phyloP scores from a whole-genome alignment of 1,140 invertebrate genomes.

The Camponotus pennsylvanicus region DNA sequence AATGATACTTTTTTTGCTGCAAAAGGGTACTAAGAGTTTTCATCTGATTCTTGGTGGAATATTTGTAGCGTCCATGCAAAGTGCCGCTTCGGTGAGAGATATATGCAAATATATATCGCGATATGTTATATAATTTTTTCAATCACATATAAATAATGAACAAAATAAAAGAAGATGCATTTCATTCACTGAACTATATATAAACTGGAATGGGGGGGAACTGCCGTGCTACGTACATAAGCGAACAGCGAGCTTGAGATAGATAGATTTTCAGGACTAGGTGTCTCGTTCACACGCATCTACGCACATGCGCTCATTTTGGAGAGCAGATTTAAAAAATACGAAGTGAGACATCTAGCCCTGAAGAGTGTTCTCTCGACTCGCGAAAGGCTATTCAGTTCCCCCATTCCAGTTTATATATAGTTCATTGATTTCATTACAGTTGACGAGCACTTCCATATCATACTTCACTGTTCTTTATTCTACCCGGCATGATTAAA shows the following conservation, averaged over 20 bases:
- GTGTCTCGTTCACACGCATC: no score
- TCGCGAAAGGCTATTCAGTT: no score
- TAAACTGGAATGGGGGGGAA: no score
- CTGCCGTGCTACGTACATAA: no score
- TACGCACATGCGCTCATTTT: no score
- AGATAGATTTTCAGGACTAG: no score
- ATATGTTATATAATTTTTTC: not conserved
- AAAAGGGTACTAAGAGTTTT: not conserved
- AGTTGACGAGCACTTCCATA: not conserved
- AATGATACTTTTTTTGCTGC: constrained; percentile 14
- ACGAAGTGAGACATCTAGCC: no score
- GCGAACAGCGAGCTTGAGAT: no score
- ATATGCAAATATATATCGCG: not conserved
- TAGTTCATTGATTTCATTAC: not conserved
- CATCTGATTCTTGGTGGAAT: not conserved
- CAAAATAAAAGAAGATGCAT: not conserved
- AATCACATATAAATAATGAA: not conserved
- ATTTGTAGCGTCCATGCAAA: not conserved
- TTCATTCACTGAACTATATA: no score
- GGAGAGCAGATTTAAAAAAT: no score
- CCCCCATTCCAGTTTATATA: no score
- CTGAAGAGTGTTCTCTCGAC: no score
- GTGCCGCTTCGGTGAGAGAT: constrained; percentile 11
- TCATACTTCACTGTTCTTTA: constrained; percentile 26
- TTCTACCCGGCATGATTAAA: not conserved